phyloP scores from a whole-genome alignment of 2,113 vertebrate species.

The Takifugu bimaculatus region DNA sequence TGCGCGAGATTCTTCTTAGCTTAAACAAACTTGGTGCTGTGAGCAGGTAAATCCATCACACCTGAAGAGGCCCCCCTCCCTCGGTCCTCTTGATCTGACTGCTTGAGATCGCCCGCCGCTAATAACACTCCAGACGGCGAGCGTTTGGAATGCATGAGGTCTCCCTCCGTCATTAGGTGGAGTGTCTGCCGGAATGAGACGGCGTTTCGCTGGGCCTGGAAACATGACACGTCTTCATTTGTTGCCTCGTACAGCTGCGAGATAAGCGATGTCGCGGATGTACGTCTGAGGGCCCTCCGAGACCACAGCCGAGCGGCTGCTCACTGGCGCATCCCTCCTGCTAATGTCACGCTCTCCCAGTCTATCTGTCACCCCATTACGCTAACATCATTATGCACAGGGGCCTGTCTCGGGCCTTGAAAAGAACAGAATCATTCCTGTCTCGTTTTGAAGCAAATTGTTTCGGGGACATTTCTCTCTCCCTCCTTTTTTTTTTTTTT shows the following conservation, averaged over 20 bases:
- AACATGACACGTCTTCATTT: conserved; percentile 68
- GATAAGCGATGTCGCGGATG: conserved; percentile 65
- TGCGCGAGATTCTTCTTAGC: neutral
- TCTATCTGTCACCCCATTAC: conserved; percentile 79
- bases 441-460: conserved; percentile 80
- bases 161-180: conserved; percentile 59
- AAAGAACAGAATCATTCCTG: conserved; percentile 78
- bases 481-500: conserved; percentile 20
- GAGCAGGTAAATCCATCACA: no score
- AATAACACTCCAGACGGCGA: conserved; percentile 56
- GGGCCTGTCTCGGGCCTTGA: conserved; percentile 67
- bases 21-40: conserved; percentile 24
- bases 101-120: conserved; percentile 47
- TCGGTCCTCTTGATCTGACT: conserved; percentile 26
- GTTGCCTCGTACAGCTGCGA: conserved; percentile 60
- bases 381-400: conserved; percentile 79
- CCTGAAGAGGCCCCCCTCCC: no score
- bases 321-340: conserved; percentile 78
- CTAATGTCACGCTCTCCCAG: conserved; percentile 78
- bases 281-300: conserved; percentile 71
- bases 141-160: conserved; percentile 38
- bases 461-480: conserved; percentile 74
- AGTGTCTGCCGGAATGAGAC: conserved; percentile 64
- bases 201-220: conserved; percentile 59
- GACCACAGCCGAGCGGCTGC: conserved; percentile 75